Evolutionary conservation across 2,888 invertebrate genomes (phyloP).

Genomic region (Magallana nippona): DNA sequence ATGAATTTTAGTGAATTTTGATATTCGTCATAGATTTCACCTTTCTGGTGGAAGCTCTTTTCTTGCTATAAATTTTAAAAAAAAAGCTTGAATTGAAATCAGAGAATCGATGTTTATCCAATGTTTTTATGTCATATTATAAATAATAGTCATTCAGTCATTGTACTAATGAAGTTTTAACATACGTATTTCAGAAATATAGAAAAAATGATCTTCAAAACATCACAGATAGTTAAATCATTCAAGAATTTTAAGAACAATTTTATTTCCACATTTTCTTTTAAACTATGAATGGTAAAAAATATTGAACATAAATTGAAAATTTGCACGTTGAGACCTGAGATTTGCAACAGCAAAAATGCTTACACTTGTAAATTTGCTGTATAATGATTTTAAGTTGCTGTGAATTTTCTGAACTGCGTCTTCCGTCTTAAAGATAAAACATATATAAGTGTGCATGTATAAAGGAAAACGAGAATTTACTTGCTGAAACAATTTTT

Average conservation of each 20-base stretch:
- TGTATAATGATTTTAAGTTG: slow-evolving; percentile 30
- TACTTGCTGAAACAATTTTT: not conserved
- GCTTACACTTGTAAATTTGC: slow-evolving; percentile 43
- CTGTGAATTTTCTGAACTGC: slow-evolving; percentile 40
- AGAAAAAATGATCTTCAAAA: too few species aligned
- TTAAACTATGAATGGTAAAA: too few species aligned
- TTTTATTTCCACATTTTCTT: not conserved
- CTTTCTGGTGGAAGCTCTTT: slow-evolving; percentile 26
- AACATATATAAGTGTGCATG: too few species aligned
- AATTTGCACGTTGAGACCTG: too few species aligned
- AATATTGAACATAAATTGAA: not conserved
- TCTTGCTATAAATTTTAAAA: slow-evolving; percentile 46
- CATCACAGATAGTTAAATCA: not conserved
- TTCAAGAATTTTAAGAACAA: not conserved
- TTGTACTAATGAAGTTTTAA: too few species aligned
- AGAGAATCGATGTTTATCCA: not conserved
- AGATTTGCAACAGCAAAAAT: not conserved
- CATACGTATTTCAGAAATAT: too few species aligned
- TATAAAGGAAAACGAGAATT: too few species aligned
- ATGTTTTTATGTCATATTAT: too few species aligned
- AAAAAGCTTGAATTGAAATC: not conserved
- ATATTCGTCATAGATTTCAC: slow-evolving; percentile 14
- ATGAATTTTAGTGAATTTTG: slow-evolving; percentile 19
- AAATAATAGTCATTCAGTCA: too few species aligned
- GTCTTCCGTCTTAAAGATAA: slow-evolving; percentile 38